A percentile compares a stretch with the other conserved stretches of the same genome.
These are phyloP conservation scores for Coregonus ussuriensis DNA, from an alignment of 2,797 vertebrate genomes.

Conservation along the genomic window DNA sequence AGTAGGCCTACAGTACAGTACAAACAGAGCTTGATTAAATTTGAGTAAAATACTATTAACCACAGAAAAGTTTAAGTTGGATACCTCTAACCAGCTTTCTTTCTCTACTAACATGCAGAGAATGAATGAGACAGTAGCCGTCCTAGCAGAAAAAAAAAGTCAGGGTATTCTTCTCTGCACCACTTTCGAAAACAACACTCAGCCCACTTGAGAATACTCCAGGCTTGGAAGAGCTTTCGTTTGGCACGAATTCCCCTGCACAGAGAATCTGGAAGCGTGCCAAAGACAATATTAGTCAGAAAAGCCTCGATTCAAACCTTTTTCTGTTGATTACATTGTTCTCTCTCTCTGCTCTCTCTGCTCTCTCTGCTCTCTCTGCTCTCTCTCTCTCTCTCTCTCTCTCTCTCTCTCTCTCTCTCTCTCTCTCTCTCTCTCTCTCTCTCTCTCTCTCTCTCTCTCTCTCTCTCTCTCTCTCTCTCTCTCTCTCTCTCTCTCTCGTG, in stretches of 20 bases:
- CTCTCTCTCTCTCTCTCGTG: neutral
- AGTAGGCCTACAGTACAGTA: neutral
- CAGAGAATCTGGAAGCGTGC: neutral
- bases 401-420: too few relatives aligned
- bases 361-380: too few relatives aligned
- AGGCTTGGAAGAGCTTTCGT: constrained; percentile 3
- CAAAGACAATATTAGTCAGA: constrained; percentile 1
- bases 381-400: too few relatives aligned
- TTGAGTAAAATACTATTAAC: neutral
- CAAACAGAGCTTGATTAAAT: neutral
- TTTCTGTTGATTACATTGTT: too few relatives aligned
- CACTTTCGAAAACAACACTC: constrained; percentile 1
- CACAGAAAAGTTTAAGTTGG: neutral
- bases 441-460: too few relatives aligned
- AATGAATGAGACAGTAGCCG: neutral
- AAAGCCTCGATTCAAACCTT: neutral
- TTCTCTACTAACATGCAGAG: neutral
- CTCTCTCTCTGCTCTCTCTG: too few relatives aligned
- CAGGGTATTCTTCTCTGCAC: neutral
- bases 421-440: too few relatives aligned
- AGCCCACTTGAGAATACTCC: constrained; percentile 6
- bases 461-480: too few relatives aligned
- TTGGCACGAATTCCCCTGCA: neutral
- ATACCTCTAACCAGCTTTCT: neutral
- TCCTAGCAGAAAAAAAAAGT: neutral